Base-by-base conservation (phyloP, 2,888 invertebrate genomes). In the Pseudolycoriella hygida region DNA sequence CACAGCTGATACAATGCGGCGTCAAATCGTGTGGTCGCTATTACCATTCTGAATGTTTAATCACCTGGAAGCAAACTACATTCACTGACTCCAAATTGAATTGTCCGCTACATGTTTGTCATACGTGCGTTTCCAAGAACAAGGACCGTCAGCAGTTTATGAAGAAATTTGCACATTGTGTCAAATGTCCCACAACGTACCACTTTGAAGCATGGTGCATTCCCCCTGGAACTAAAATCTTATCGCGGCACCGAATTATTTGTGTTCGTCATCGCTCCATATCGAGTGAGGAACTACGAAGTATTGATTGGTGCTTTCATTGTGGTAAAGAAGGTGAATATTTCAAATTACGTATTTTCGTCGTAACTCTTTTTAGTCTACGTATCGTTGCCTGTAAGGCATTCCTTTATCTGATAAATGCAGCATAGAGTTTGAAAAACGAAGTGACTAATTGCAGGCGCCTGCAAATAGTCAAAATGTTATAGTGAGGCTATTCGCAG, bases 151-250 rank as follows among this genome's bases (percentile, higher is more conserved):
- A 76, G 50, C 71, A 74, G 40, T 67, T 72, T 31, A 74, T 71
- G 5, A 74, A 1, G 12, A 12, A 14, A 14, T 20, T 44, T 11
- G 25, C 37, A 14, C 72, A 79, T 44, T 94, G 94, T 60, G 71
- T 92, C 0, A 68, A 77, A 17, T 96, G 96, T 57, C 93, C 94
- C 0, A 84, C 89, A 0, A 80, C 90, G 0, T 96, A 90, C 62
- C 94, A 96, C 60, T 70, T 76, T 39, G 83, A 82, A 37, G 83
- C 83, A 12, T 76, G 77, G 50, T 96, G 94, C 58, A 67, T 88
- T 47, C 86, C 90, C 1, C 94, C 94, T 5, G 94, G 94, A 1
- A 76, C 84, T 2, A 70, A 76, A 50, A 77, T 88, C 49, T 60
- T 93, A 43, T 81, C 81, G 1, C 74, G 76, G 0, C 76, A 74